Conservation (phyloP, 2,888 invertebrate species). For the Drosophila cognata region DNA sequence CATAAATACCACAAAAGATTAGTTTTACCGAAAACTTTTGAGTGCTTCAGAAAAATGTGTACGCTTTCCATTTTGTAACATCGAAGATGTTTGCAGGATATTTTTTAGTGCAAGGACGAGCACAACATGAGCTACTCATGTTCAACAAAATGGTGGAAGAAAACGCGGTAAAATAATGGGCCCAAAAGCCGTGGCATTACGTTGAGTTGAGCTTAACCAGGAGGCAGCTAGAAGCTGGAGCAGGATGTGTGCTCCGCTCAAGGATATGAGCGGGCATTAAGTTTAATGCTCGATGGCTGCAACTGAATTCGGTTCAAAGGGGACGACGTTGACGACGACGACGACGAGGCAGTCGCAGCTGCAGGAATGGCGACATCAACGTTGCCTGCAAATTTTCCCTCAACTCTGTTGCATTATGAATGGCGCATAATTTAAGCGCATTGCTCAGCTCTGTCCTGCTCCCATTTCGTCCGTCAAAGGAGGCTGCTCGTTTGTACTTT, state of each 20-base stretch:
- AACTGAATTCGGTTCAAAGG: constrained; percentile 63
- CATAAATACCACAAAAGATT: not conserved
- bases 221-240: constrained; percentile 33
- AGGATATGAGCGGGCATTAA: constrained; percentile 74
- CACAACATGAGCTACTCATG: constrained; percentile 27
- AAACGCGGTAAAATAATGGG: constrained; percentile 73
- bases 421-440: constrained; percentile 79
- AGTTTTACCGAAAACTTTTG: no score
- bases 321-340: constrained; percentile 17
- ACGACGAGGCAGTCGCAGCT: constrained; percentile 24
- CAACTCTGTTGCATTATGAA: constrained; percentile 78
- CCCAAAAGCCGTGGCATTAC: constrained; percentile 76
- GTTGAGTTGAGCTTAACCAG: constrained; percentile 55
- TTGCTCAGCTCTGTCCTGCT: constrained; percentile 16
- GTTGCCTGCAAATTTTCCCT: constrained; percentile 21
- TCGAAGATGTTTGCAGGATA: constrained; percentile 7
- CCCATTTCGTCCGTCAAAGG: constrained; percentile 23
- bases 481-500: constrained; percentile 15
- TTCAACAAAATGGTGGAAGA: constrained; percentile 43
- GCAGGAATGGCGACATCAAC: constrained; percentile 7
- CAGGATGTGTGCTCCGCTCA: constrained; percentile 50
- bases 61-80: not conserved
- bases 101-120: not conserved
- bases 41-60: not conserved
- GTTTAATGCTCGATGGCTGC: constrained; percentile 65